Evolutionary conservation across 1,140 invertebrate genomes (phyloP).

Genomic region (Lepidurus couesii): DNA sequence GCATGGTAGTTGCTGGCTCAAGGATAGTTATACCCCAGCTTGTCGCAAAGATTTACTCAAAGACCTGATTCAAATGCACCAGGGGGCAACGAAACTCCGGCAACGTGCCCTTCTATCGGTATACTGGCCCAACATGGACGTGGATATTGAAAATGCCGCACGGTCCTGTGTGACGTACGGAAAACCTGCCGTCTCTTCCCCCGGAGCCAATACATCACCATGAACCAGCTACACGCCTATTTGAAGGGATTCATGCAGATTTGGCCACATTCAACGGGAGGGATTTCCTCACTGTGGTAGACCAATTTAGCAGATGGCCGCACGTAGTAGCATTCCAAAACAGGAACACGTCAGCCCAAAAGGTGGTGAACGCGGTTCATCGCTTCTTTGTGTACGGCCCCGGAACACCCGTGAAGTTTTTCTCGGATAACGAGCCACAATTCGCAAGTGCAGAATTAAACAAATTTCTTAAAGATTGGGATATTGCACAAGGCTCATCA

Average conservation of each 20-base stretch:
- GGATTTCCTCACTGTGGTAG: too few species aligned
- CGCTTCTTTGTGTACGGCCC: not conserved
- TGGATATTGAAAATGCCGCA: too few species aligned
- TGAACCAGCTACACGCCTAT: too few species aligned
- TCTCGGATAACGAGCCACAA: not conserved
- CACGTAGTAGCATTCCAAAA: not conserved
- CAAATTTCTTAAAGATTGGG: not conserved
- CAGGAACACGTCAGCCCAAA: not conserved
- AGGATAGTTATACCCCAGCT: not conserved
- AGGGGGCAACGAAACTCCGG: conserved; percentile 14
- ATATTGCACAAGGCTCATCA: not conserved
- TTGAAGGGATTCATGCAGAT: not conserved
- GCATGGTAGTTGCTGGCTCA: conserved; percentile 9
- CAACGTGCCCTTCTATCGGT: conserved; percentile 11
- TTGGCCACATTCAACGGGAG: too few species aligned
- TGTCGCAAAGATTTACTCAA: conserved; percentile 19
- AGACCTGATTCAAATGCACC: conserved; percentile 25
- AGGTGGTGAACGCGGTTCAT: not conserved
- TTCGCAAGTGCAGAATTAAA: not conserved
- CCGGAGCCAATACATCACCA: too few species aligned
- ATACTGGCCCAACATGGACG: too few species aligned
- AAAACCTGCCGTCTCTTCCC: too few species aligned
- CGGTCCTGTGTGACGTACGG: too few species aligned
- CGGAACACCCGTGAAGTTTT: not conserved
- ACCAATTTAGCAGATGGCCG: not conserved